Evolutionary conservation across 1,140 invertebrate species (phyloP).

Genomic region (Drosophila bocki): DNA sequence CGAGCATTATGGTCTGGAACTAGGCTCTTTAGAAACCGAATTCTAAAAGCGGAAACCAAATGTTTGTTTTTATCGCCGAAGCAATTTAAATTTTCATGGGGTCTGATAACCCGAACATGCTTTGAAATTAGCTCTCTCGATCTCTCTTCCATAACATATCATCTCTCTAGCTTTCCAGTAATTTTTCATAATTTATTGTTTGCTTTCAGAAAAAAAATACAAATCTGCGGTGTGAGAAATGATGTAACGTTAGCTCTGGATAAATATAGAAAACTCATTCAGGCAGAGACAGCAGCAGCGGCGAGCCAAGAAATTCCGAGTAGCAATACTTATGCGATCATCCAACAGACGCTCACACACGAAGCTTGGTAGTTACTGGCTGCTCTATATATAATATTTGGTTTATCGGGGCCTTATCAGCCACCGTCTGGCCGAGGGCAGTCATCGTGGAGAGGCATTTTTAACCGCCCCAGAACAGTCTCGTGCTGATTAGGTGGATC

Average conservation of each 20-base stretch:
- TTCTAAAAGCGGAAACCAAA: constrained; percentile 16
- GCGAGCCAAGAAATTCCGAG: constrained; percentile 11
- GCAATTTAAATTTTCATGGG: background rate
- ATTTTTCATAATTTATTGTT: constrained; percentile 30
- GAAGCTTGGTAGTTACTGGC: constrained; percentile 12
- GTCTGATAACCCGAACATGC: constrained; percentile 3
- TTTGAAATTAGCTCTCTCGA: background rate
- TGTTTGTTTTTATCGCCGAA: constrained; percentile 1
- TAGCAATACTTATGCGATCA: constrained; percentile 30
- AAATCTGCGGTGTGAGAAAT: constrained; percentile 17
- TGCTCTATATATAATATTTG: background rate
- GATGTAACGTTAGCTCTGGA: constrained; percentile 43
- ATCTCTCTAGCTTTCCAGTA: constrained; percentile 11
- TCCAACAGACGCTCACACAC: background rate
- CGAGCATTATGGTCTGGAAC: background rate
- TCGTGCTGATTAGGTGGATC: constrained; percentile 30
- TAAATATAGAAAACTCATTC: constrained; percentile 49
- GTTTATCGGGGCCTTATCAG: constrained; percentile 39
- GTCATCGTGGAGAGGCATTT: constrained; percentile 31
- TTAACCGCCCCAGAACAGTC: constrained; percentile 2
- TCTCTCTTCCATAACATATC: background rate
- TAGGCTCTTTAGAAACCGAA: background rate
- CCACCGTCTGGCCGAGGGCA: constrained; percentile 13
- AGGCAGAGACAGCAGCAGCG: constrained; percentile 14
- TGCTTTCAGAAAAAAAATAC: background rate